Percentiles rank a stretch among this genome's conserved stretches.
Conservation (phyloP, 2,888 invertebrate genomes). For the Limnephilus lunatus region DNA sequence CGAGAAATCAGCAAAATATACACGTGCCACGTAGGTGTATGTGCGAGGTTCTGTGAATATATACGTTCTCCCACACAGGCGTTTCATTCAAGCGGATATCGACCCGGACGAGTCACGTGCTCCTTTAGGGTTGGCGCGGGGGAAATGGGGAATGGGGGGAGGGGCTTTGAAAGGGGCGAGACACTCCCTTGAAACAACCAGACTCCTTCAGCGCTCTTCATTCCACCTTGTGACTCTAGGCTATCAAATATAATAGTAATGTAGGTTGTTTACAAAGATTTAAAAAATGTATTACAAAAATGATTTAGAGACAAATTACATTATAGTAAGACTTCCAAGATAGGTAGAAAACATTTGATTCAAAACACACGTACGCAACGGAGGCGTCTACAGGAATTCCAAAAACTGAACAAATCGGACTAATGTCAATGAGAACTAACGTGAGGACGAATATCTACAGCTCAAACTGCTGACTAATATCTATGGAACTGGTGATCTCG, state of each 20-base stretch:
- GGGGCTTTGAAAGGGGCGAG: conserved; percentile 23
- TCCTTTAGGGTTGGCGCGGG: background rate
- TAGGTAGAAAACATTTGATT: no score
- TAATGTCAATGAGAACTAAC: no score
- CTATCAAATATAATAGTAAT: background rate
- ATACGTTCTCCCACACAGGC: conserved; percentile 44
- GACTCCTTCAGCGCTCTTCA: background rate
- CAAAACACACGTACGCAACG: no score
- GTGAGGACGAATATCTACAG: no score
- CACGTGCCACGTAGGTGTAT: background rate
- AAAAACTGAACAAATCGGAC: no score
- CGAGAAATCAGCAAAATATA: background rate
- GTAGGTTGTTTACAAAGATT: background rate
- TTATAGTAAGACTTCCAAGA: no score
- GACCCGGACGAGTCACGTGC: conserved; percentile 47
- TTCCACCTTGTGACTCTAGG: background rate
- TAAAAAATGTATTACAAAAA: no score
- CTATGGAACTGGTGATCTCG: no score
- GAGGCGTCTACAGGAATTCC: no score
- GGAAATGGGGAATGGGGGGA: background rate
- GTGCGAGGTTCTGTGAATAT: background rate
- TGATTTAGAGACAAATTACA: no score
- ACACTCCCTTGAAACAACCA: conserved; percentile 10
- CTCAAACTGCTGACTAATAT: no score
- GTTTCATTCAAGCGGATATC: conserved; percentile 56